Evolutionary conservation across 1,140 invertebrate genomes (phyloP).

Genomic region (Sycobia sp.): DNA sequence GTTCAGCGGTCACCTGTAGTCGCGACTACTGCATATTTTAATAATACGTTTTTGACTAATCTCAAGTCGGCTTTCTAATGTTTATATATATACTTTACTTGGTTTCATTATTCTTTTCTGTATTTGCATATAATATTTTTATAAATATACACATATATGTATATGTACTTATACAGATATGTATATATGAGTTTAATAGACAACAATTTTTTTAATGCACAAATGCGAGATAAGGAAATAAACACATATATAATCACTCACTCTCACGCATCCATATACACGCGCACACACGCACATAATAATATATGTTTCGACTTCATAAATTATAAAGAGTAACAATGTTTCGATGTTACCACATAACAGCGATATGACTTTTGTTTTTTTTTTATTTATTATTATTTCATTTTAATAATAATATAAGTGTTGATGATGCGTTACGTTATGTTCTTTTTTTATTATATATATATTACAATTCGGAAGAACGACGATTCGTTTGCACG

Average conservation of each 20-base stretch:
- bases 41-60: conserved; percentile 30
- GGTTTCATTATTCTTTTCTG: conserved; percentile 1
- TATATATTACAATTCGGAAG: conserved; percentile 27
- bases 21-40: conserved; percentile 6
- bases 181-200: conserved; percentile 30
- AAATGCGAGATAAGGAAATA: conserved; percentile 17
- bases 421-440: conserved; percentile 26
- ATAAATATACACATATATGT: too few species aligned
- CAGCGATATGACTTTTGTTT: conserved; percentile 44
- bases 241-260: conserved; percentile 12
- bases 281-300: too few species aligned
- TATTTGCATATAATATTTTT: too few species aligned
- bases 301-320: conserved; percentile 32
- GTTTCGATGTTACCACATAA: conserved; percentile 42
- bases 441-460: too few species aligned
- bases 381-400: too few species aligned
- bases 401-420: conserved; percentile 29
- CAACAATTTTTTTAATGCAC: conserved; percentile 28
- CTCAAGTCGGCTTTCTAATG: conserved; percentile 22
- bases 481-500: conserved; percentile 12
- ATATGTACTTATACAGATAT: too few species aligned
- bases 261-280: too few species aligned
- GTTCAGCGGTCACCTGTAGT: not conserved
- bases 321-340: conserved; percentile 41
- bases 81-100: too few species aligned